Percentiles rank a stretch among this genome's conserved stretches.
These are phyloP conservation scores for Rhinolophus sinicus DNA, from an alignment of 2,113 vertebrate genomes.

Conservation along the genomic window DNA sequence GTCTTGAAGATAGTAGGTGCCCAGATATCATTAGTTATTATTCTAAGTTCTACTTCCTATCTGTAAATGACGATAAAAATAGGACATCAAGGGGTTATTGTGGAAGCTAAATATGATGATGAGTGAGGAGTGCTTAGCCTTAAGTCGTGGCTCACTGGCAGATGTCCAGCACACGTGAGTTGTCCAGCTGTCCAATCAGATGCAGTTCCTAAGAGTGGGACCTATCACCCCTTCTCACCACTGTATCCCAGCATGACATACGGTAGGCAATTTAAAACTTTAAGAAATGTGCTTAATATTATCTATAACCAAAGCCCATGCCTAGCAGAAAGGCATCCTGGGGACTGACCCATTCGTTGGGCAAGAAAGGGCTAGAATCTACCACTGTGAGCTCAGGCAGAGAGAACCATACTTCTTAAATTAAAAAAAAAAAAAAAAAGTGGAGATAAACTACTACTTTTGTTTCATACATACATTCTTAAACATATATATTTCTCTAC, in stretches of 20 bases:
- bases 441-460: neutral
- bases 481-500: neutral
- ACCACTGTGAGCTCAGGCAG: neutral
- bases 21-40: neutral
- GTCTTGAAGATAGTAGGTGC: neutral
- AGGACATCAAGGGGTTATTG: neutral
- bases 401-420: neutral
- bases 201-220: neutral
- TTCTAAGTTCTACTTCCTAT: neutral
- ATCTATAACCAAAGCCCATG: neutral
- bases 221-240: neutral
- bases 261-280: neutral
- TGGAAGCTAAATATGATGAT: neutral
- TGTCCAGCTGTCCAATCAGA: neutral
- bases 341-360: accelerated
- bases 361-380: neutral
- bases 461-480: neutral
- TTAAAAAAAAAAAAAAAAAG: neutral
- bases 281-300: neutral
- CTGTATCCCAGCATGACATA: too few relatives aligned
- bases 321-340: neutral
- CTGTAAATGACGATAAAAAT: neutral
- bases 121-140: neutral
- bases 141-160: too few relatives aligned
- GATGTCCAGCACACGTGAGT: too few relatives aligned